These are phyloP conservation scores for Phacellophora camtschatica DNA, from an alignment of 30 jellyfish, hydroid and myxozoan species.

Conservation along the genomic window DNA sequence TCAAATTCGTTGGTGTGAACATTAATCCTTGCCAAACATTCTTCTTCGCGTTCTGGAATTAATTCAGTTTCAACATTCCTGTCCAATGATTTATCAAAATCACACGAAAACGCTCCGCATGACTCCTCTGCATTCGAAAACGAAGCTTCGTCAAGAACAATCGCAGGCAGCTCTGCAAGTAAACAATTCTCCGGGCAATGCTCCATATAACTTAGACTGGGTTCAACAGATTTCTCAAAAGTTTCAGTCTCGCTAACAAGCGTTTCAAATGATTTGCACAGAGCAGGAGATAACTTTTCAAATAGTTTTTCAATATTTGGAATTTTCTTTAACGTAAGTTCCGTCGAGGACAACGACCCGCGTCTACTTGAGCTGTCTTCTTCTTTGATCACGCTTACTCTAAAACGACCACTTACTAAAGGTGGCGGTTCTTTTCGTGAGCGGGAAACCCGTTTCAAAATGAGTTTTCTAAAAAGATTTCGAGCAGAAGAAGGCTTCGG, in stretches of 20 bases:
- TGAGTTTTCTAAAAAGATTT: constrained; percentile 17
- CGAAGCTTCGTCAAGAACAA: too few relatives aligned
- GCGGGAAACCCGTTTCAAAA: background rate
- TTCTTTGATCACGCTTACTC: constrained; percentile 48
- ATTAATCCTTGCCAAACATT: too few relatives aligned
- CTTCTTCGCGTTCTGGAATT: too few relatives aligned
- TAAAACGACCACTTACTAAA: constrained; percentile 36
- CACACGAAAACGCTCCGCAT: too few relatives aligned
- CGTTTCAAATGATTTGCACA: background rate
- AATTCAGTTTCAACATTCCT: too few relatives aligned
- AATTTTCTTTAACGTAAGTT: constrained; percentile 10
- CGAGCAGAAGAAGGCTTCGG: constrained; percentile 1
- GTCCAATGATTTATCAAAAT: too few relatives aligned
- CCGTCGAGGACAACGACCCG: constrained; percentile 17
- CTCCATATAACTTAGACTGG: too few relatives aligned
- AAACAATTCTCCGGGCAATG: background rate
- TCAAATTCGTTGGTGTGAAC: too few relatives aligned
- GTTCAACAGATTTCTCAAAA: background rate
- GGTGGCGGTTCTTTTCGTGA: background rate
- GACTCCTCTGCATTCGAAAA: too few relatives aligned
- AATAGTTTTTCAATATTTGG: too few relatives aligned
- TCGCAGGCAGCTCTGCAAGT: background rate
- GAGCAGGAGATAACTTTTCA: background rate
- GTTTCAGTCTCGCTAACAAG: background rate
- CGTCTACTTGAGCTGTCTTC: constrained; percentile 26